These are phyloP conservation scores for Heliothis subflexa DNA, from an alignment of 1,140 invertebrate genomes.

Conservation along the genomic window DNA sequence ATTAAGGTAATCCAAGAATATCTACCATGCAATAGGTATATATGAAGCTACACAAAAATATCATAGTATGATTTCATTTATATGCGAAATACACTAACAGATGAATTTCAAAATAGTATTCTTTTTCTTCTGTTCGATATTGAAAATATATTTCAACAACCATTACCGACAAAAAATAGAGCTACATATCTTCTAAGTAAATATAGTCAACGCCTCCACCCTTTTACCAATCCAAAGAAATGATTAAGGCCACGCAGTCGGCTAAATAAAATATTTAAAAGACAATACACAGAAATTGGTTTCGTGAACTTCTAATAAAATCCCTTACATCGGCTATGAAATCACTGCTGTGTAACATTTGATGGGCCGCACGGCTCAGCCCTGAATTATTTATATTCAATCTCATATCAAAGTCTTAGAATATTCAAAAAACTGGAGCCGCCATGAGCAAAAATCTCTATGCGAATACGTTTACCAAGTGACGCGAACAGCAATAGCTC, in stretches of 20 bases:
- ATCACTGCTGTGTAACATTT: constrained; percentile 33
- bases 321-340: constrained; percentile 23
- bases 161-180: neutral
- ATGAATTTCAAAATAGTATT: too few relatives aligned
- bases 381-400: constrained; percentile 47
- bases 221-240: constrained; percentile 1
- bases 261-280: constrained; percentile 42
- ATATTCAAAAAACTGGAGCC: neutral
- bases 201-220: neutral
- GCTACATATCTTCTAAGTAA: neutral
- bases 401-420: constrained; percentile 1
- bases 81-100: too few relatives aligned
- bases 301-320: constrained; percentile 42
- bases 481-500: too few relatives aligned
- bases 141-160: too few relatives aligned
- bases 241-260: constrained; percentile 24
- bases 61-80: too few relatives aligned
- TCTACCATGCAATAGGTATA: too few relatives aligned
- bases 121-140: too few relatives aligned
- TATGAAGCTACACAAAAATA: too few relatives aligned
- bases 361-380: constrained; percentile 6
- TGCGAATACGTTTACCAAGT: too few relatives aligned
- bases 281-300: constrained; percentile 45
- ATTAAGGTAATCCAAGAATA: too few relatives aligned
- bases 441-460: too few relatives aligned